Base-by-base conservation (phyloP, 2,797 vertebrate genomes). In the Characodon lateralis region DNA sequence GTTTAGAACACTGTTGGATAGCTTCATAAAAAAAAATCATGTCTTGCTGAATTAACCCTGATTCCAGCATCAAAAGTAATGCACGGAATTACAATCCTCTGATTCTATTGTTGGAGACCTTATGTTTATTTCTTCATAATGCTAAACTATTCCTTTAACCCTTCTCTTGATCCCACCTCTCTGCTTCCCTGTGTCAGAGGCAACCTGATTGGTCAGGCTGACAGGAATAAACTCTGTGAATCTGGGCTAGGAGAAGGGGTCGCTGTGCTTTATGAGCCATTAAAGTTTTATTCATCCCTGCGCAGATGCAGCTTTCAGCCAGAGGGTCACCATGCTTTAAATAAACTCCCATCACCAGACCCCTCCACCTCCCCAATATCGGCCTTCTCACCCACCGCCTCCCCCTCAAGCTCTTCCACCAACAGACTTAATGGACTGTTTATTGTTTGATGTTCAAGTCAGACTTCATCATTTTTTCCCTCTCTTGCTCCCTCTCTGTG, bases 261-360 rank as follows among this genome's bases (percentile, higher is more conserved):
- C 93, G 90, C 95, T 95, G 96, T 97, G 96, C 97, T 99, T 99
- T 99, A 98, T 97, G 97, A 98, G 97, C 97, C 96, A 98, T 99
- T 98, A 98, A 98, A 97, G 95, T 97, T 99, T 97, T 98, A 99
- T 98, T 98, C 97, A 97, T 98, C 97, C 95, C 96, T 96, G 96
- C 95, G 96, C 96, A 73, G 90, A 97, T 96, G 97, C 97, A 96
- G 96, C 96, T 97, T 97, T 97, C 96, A 96, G 96, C 97, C 96
- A 96, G 69, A 82, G 93, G 97, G 96, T 97, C 96, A 96, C 97
- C 96, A 95, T 96, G 96, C 96, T 97, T 98, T 98, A 98, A 98
- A 98, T 97, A 98, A 97, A 97, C 96, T 94, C 95, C 96, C 97
- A 96, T 96, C 96, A 96, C 96, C 96, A 95, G 93, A 78, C 95